Conservation (phyloP, 2,797 vertebrate genomes). For the Gadopsis bispinosus region DNA sequence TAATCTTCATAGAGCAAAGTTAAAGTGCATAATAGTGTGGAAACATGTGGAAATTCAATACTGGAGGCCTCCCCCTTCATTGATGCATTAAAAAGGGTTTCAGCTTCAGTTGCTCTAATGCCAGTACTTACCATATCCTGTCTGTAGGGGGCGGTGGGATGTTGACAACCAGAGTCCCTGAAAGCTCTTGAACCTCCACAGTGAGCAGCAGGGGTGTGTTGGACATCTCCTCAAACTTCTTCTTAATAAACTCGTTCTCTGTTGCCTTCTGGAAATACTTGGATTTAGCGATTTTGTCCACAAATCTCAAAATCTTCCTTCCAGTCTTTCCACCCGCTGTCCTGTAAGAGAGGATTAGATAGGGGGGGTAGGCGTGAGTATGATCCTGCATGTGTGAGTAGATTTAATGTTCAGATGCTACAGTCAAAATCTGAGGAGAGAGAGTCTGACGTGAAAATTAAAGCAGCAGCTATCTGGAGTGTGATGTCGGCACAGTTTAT, state of each 20-base stretch:
- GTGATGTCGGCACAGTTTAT: constrained; percentile 38
- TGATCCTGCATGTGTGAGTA: constrained; percentile 6
- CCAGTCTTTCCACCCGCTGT: constrained; percentile 85
- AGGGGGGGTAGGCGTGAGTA: not conserved
- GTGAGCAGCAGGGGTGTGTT: constrained; percentile 91
- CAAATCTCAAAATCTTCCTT: constrained; percentile 90
- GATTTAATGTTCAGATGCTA: constrained; percentile 38
- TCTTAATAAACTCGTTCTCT: constrained; percentile 93
- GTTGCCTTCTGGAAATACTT: constrained; percentile 93
- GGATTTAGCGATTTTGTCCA: constrained; percentile 93
- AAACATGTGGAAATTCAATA: not conserved
- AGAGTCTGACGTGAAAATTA: constrained; percentile 40
- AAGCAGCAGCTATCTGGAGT: constrained; percentile 64
- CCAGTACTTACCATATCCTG: constrained; percentile 87
- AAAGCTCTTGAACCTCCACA: constrained; percentile 91
- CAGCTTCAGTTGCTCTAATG: no score
- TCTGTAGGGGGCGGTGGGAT: constrained; percentile 91
- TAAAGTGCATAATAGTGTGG: not conserved
- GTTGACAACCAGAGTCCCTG: constrained; percentile 88
- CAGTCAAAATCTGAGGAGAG: constrained; percentile 31
- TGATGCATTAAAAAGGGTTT: not conserved
- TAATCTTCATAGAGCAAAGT: not conserved
- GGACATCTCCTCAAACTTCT: constrained; percentile 94
- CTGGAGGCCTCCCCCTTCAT: not conserved
- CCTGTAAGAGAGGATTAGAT: constrained; percentile 62